Conservation (phyloP, 2,113 vertebrate genomes). For the Felis catus region DNA sequence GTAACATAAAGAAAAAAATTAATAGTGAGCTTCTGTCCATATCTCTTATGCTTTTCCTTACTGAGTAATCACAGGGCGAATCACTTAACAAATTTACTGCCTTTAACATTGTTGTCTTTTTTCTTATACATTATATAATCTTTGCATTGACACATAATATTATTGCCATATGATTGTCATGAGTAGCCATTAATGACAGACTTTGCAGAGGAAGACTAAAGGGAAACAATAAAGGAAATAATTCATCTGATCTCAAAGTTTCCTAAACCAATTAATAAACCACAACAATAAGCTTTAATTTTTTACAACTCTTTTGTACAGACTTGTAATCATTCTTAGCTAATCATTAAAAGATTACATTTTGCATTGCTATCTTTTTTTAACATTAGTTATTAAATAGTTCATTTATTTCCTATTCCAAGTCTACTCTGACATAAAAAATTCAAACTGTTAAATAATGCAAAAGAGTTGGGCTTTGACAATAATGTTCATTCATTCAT, state of each 20-base stretch:
- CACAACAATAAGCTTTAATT: constrained; percentile 28
- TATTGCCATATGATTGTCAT: constrained; percentile 15
- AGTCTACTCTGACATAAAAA: constrained; percentile 46
- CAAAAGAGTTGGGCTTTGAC: constrained; percentile 36
- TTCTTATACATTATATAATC: not conserved
- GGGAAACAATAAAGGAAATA: constrained; percentile 42
- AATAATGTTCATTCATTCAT: not conserved
- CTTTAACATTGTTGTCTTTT: not conserved
- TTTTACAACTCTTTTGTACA: not conserved
- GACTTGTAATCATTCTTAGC: constrained; percentile 47
- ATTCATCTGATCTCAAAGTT: not conserved
- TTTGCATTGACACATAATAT: not conserved
- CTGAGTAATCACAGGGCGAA: not conserved
- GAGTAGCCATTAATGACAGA: constrained; percentile 9
- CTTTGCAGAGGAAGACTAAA: not conserved
- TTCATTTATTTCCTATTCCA: constrained; percentile 49
- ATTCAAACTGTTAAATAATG: constrained; percentile 39
- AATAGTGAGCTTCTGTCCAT: not conserved
- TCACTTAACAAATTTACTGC: constrained; percentile 2
- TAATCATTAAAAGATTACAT: constrained; percentile 22
- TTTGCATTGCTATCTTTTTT: constrained; percentile 36
- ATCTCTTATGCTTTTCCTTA: constrained; percentile 26
- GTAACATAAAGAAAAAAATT: not conserved
- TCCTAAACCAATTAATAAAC: constrained; percentile 54
- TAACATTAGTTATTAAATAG: constrained; percentile 45